Percentiles rank a stretch among this genome's conserved stretches.
Conservation (phyloP, 2,113 vertebrate genomes). For the Pluvianellus socialis region DNA sequence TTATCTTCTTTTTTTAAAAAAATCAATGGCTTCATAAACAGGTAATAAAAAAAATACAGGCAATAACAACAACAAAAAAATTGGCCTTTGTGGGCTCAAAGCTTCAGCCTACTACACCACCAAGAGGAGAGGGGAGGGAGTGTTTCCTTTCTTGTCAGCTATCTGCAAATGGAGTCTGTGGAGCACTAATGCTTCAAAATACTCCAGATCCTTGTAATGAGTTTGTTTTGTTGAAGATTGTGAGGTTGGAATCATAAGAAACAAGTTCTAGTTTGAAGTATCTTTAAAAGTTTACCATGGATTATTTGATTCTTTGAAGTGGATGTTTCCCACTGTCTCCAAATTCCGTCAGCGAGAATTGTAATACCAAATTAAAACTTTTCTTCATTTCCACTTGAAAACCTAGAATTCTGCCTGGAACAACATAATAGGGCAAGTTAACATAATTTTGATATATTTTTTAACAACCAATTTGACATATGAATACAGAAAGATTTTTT, state of each 20-base stretch:
- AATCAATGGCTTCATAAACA: not conserved
- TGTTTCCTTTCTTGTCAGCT: not conserved
- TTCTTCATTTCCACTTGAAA: conserved; percentile 69
- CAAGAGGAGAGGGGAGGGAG: not conserved
- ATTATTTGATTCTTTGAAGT: conserved; percentile 82
- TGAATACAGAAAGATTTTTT: not conserved
- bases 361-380: conserved; percentile 67
- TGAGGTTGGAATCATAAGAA: not conserved
- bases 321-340: conserved; percentile 84
- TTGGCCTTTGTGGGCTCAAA: not conserved
- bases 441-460: not conserved
- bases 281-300: conserved; percentile 72
- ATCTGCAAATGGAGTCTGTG: not conserved
- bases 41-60: not conserved
- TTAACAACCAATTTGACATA: not conserved
- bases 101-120: not conserved
- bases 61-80: not conserved
- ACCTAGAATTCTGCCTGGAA: conserved; percentile 70
- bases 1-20: not conserved
- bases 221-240: not conserved
- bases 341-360: conserved; percentile 81
- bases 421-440: not conserved
- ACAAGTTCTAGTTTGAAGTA: not conserved
- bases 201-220: not conserved
- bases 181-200: not conserved